Evolutionary conservation across 2,797 vertebrate genomes (phyloP).

Genomic region (Esox lucius): DNA sequence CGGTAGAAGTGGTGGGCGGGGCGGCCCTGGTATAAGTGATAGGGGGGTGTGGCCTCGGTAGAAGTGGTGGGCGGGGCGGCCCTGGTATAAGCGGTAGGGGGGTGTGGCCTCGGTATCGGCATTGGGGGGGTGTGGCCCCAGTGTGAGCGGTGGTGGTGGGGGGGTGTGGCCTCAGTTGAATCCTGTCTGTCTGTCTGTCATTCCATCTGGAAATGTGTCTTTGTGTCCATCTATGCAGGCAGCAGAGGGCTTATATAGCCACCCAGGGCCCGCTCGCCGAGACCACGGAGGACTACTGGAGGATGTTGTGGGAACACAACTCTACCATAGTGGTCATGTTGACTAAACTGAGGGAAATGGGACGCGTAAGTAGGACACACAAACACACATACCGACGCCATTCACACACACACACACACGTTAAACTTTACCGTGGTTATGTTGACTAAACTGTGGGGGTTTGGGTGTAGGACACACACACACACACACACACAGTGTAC

Average conservation of each 20-base stretch:
- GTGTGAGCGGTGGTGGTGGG: neutral
- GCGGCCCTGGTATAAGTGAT: too few relatives aligned
- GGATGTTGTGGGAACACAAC: slow-evolving; percentile 99
- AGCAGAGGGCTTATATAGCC: slow-evolving; percentile 97
- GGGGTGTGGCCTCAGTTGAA: too few relatives aligned
- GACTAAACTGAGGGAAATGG: slow-evolving; percentile 98
- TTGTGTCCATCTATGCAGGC: slow-evolving; percentile 62
- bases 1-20: too few relatives aligned
- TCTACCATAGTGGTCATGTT: slow-evolving; percentile 99
- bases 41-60: neutral
- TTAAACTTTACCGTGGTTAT: too few relatives aligned
- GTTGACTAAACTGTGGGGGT: too few relatives aligned
- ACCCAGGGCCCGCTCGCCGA: slow-evolving; percentile 97
- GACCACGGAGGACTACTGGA: slow-evolving; percentile 98
- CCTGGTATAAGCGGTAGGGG: neutral
- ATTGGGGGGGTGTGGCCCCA: neutral
- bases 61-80: too few relatives aligned
- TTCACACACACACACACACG: neutral
- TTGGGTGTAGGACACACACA: too few relatives aligned
- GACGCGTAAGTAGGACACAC: slow-evolving; percentile 80
- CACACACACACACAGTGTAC: too few relatives aligned
- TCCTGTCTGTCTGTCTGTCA: too few relatives aligned
- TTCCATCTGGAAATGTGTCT: slow-evolving; percentile 3
- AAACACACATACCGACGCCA: slow-evolving; percentile 14
- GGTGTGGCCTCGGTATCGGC: neutral